Evolutionary conservation across 2,113 vertebrate genomes (phyloP).

Genomic region (Ctenodactylus gundi): DNA sequence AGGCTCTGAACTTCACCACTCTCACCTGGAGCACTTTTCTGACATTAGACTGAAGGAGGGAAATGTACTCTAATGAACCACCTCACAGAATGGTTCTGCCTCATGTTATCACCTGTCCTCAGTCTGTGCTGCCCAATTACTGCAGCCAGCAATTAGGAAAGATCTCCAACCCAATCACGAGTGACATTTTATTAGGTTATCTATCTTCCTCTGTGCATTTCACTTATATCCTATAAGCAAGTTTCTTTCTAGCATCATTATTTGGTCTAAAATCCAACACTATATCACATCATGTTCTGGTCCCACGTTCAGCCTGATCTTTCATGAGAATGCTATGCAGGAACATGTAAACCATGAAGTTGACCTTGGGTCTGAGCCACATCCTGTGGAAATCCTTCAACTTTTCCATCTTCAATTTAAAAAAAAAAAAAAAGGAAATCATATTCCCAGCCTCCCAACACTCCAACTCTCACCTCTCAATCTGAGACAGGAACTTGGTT

Average conservation of each 20-base stretch:
- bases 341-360: not conserved
- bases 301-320: not conserved
- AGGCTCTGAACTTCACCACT: not conserved
- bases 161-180: not conserved
- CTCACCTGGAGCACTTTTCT: not conserved
- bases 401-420: not conserved
- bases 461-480: constrained; percentile 90
- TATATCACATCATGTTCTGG: not conserved
- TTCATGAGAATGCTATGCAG: not conserved
- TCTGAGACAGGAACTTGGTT: constrained; percentile 98
- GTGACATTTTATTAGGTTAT: not conserved
- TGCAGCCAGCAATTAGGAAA: not conserved
- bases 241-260: not conserved
- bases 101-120: not conserved
- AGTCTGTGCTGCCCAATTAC: not conserved
- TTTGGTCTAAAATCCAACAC: not conserved
- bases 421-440: not conserved
- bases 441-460: accelerated
- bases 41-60: not conserved
- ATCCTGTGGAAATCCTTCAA: not conserved
- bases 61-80: not conserved
- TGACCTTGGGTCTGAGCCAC: not conserved
- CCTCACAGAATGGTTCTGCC: not conserved
- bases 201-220: not conserved
- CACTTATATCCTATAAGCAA: not conserved